Percentiles rank a stretch among this genome's conserved stretches.
Conservation (phyloP, 2,888 invertebrate species). For the Emmelina monodactyla region DNA sequence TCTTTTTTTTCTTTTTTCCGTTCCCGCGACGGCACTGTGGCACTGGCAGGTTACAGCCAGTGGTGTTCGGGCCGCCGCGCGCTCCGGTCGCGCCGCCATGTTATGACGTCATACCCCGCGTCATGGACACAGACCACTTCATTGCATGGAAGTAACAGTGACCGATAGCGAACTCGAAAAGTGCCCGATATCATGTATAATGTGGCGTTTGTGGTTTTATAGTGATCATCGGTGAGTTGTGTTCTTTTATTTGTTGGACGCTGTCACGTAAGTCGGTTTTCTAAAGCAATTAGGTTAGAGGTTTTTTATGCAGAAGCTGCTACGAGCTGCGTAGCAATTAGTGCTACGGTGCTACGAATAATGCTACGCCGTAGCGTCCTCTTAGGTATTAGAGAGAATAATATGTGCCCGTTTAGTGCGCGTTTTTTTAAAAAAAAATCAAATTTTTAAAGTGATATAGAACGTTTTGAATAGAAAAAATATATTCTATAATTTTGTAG, state of each 20-base stretch:
- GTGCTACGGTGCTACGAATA: constrained; percentile 41
- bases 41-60: constrained; percentile 25
- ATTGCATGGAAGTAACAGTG: constrained; percentile 25
- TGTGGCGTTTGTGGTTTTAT: constrained; percentile 51
- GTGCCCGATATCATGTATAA: constrained; percentile 31
- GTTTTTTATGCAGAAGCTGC: constrained; percentile 36
- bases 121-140: neutral
- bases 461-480: too few relatives aligned
- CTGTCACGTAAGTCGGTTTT: too few relatives aligned
- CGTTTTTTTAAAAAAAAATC: too few relatives aligned
- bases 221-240: constrained; percentile 58
- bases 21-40: neutral
- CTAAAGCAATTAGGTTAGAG: too few relatives aligned
- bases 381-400: constrained; percentile 45
- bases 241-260: too few relatives aligned
- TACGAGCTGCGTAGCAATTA: constrained; percentile 60
- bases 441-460: too few relatives aligned
- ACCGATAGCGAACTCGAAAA: constrained; percentile 29
- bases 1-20: too few relatives aligned
- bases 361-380: constrained; percentile 17
- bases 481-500: too few relatives aligned
- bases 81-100: constrained; percentile 35
- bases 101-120: constrained; percentile 16
- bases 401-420: constrained; percentile 43
- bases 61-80: constrained; percentile 36